phyloP scores from a whole-genome alignment of 1,140 invertebrate species.

The Pseudomyrmex sp. region DNA sequence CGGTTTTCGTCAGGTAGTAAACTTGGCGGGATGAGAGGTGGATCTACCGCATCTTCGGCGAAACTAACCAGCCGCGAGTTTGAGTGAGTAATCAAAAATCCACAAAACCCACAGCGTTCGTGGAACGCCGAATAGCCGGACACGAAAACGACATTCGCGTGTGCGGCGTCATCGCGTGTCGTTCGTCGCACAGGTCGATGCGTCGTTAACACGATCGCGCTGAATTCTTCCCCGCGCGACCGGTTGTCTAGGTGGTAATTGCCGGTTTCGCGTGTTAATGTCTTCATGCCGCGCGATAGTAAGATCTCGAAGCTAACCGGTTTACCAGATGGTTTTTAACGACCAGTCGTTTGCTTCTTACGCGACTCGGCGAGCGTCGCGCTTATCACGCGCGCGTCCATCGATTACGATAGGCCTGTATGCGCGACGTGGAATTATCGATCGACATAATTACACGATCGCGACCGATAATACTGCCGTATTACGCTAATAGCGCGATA shows the following conservation, averaged over 20 bases:
- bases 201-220: constrained; percentile 19
- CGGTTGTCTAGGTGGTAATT: constrained; percentile 71
- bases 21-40: not conserved
- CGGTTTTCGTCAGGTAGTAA: constrained; percentile 57
- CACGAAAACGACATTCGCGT: not conserved
- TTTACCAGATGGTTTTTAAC: constrained; percentile 66
- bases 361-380: constrained; percentile 10
- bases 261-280: constrained; percentile 76
- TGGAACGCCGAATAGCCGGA: not conserved
- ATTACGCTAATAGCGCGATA: constrained; percentile 51
- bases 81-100: constrained; percentile 16
- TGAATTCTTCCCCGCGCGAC: constrained; percentile 35
- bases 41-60: constrained; percentile 11
- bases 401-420: constrained; percentile 13
- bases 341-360: constrained; percentile 35
- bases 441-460: constrained; percentile 64
- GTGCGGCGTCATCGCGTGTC: constrained; percentile 39
- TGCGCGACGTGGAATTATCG: constrained; percentile 28
- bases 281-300: constrained; percentile 70
- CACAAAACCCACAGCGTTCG: constrained; percentile 28
- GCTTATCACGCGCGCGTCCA: constrained; percentile 40
- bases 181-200: not conserved
- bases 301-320: constrained; percentile 55
- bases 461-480: constrained; percentile 1
- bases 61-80: not conserved